A percentile compares a stretch with the other conserved stretches of the same genome.
These are phyloP conservation scores for Melanerpes formicivorus DNA, from an alignment of 2,113 vertebrate genomes.

Conservation along the genomic window DNA sequence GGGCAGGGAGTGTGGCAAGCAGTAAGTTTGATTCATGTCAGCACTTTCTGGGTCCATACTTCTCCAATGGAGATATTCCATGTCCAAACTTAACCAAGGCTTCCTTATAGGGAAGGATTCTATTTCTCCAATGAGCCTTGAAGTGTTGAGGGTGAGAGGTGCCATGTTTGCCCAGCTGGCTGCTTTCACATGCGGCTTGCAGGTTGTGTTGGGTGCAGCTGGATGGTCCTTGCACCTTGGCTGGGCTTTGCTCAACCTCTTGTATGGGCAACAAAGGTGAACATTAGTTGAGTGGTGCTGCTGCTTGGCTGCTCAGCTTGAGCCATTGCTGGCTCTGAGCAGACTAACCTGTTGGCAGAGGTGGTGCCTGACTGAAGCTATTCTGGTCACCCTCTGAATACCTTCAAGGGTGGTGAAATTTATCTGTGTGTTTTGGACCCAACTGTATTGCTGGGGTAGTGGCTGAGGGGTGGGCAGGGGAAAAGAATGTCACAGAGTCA, in stretches of 20 bases:
- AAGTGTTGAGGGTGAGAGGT: too few relatives aligned
- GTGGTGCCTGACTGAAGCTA: not conserved
- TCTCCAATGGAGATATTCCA: slow-evolving; percentile 13
- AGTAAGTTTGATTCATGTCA: slow-evolving; percentile 59
- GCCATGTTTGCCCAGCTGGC: not conserved
- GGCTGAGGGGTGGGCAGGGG: not conserved
- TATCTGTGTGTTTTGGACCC: rapidly evolving
- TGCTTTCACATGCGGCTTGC: not conserved
- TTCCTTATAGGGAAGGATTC: slow-evolving; percentile 33
- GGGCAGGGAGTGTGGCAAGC: slow-evolving; percentile 67
- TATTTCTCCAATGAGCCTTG: too few relatives aligned
- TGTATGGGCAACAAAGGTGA: rapidly evolving
- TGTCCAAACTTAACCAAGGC: not conserved
- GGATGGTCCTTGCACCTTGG: not conserved
- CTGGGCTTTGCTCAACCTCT: not conserved
- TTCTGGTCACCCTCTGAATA: not conserved
- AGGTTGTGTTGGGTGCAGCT: not conserved
- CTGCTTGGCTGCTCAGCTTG: not conserved
- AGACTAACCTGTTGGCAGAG: not conserved
- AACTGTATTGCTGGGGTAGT: not conserved
- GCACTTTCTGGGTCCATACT: slow-evolving; percentile 71
- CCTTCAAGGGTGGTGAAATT: not conserved
- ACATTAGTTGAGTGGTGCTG: not conserved
- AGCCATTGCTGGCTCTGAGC: not conserved
- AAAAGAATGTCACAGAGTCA: not conserved